phyloP scores from a whole-genome alignment of 2,888 invertebrate genomes.

The Chloroclysta siterata region DNA sequence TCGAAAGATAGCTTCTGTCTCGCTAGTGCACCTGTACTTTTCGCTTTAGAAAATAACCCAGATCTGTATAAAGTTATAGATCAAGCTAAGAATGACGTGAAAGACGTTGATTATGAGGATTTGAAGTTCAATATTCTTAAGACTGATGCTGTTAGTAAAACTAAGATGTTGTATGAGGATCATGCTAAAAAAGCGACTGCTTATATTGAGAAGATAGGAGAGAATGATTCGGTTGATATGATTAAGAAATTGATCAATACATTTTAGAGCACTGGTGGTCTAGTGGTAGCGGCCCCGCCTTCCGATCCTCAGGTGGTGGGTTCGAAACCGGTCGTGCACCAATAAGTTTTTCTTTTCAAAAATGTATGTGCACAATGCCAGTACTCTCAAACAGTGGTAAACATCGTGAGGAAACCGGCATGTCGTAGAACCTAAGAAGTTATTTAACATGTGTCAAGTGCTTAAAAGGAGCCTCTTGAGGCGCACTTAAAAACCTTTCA shows the following conservation, averaged over 20 bases:
- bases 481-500: too few species aligned
- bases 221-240: constrained; percentile 77
- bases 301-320: too few species aligned
- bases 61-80: constrained; percentile 86
- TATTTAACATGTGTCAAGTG: too few species aligned
- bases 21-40: constrained; percentile 93
- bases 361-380: too few species aligned
- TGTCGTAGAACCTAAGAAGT: too few species aligned
- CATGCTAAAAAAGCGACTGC: constrained; percentile 72
- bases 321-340: too few species aligned
- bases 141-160: constrained; percentile 75
- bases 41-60: constrained; percentile 91
- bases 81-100: constrained; percentile 87
- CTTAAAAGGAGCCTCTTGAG: too few species aligned
- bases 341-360: too few species aligned
- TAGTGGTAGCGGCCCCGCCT: too few species aligned
- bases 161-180: constrained; percentile 71
- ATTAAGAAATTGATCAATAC: constrained; percentile 77
- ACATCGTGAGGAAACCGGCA: too few species aligned
- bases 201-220: constrained; percentile 69
- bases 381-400: too few species aligned
- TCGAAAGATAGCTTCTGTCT: constrained; percentile 89
- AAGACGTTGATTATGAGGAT: constrained; percentile 88
- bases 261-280: constrained; percentile 48
- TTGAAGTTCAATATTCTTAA: constrained; percentile 78